phyloP scores from a whole-genome alignment of 2,113 vertebrate species.

The Collichthys lucidus region DNA sequence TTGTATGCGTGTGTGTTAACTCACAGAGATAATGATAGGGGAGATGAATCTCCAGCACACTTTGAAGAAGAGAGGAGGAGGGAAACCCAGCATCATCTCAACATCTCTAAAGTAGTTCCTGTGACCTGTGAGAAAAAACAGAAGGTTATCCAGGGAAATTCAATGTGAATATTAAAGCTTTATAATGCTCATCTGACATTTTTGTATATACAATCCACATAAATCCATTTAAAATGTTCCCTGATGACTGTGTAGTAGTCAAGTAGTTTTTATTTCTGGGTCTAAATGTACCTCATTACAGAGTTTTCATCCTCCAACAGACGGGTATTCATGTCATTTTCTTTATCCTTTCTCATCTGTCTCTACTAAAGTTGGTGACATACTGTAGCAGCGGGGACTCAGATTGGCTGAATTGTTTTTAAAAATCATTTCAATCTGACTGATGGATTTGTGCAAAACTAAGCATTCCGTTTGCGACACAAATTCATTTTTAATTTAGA shows the following conservation, averaged over 20 bases:
- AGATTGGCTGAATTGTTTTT: neutral
- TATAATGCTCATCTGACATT: neutral
- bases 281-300: no score
- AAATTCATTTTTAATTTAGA: neutral
- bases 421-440: neutral
- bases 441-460: neutral
- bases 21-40: slow-evolving; percentile 95
- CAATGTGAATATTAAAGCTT: neutral
- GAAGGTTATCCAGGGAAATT: neutral
- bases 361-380: neutral
- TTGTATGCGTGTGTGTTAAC: slow-evolving; percentile 61
- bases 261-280: no score
- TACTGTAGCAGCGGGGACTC: neutral
- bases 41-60: slow-evolving; percentile 99
- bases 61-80: slow-evolving; percentile 97
- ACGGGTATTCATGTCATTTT: neutral
- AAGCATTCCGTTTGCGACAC: neutral
- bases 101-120: slow-evolving; percentile 98
- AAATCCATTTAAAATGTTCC: no score
- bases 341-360: neutral
- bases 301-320: no score
- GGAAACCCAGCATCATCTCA: slow-evolving; percentile 99
- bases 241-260: no score
- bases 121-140: slow-evolving; percentile 84
- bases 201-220: no score